Evolutionary conservation across 2,113 vertebrate genomes (phyloP).

Genomic region (Rutilus rutilus): DNA sequence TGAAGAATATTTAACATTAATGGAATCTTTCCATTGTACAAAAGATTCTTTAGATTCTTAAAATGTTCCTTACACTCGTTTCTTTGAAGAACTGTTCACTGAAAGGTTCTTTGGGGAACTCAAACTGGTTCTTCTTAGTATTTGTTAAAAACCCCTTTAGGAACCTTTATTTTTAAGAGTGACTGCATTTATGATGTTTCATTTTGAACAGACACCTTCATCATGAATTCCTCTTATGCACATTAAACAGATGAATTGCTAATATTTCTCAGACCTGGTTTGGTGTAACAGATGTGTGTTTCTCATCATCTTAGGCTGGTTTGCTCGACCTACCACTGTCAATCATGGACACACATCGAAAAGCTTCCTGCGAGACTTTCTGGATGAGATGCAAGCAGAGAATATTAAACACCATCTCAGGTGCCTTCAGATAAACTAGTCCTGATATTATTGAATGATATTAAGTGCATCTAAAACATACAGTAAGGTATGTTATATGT

Average conservation of each 20-base stretch:
- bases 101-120: too few relatives aligned
- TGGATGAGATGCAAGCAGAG: conserved; percentile 86
- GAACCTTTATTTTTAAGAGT: background rate
- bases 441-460: background rate
- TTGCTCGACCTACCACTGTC: conserved; percentile 73
- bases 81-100: too few relatives aligned
- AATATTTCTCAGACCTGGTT: background rate
- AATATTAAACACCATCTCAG: conserved; percentile 87
- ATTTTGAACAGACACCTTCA: too few relatives aligned
- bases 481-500: too few relatives aligned
- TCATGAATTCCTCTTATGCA: background rate
- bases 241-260: too few relatives aligned
- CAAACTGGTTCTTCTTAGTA: too few relatives aligned
- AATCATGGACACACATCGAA: background rate
- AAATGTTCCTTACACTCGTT: too few relatives aligned
- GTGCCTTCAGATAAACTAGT: conserved; percentile 68
- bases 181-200: background rate
- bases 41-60: too few relatives aligned
- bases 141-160: too few relatives aligned
- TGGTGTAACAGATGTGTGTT: conserved; percentile 17
- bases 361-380: conserved; percentile 76
- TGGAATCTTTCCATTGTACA: too few relatives aligned
- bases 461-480: background rate
- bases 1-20: too few relatives aligned
- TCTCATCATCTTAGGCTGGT: conserved; percentile 80